phyloP scores from a whole-genome alignment of 2,888 invertebrate species.

The Drosophila helvetica region DNA sequence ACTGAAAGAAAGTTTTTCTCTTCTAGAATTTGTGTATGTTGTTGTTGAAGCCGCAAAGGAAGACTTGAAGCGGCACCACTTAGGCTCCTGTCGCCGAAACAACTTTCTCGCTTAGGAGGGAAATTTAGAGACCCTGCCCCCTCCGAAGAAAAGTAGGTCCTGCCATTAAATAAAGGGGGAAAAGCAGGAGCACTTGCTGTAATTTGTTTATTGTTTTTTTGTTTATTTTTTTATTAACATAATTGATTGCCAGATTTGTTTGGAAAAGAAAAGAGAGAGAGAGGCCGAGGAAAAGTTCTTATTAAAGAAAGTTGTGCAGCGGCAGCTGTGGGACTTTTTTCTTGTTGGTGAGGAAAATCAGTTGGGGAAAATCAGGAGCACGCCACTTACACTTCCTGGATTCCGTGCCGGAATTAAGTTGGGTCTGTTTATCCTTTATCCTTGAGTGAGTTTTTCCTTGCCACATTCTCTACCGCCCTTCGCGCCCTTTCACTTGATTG shows the following conservation, averaged over 20 bases:
- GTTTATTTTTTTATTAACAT: slow-evolving; percentile 71
- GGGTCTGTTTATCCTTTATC: slow-evolving; percentile 61
- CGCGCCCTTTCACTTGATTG: slow-evolving; percentile 58
- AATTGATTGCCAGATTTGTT: slow-evolving; percentile 64
- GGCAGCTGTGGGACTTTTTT: slow-evolving; percentile 40
- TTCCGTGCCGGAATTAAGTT: slow-evolving; percentile 47
- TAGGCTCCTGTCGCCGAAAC: slow-evolving; percentile 44
- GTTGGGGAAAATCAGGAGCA: slow-evolving; percentile 48
- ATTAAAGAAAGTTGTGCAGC: slow-evolving; percentile 60
- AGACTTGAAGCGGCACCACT: slow-evolving; percentile 64
- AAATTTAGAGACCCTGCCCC: slow-evolving; percentile 44
- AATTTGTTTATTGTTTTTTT: slow-evolving; percentile 65
- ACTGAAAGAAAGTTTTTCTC: slow-evolving; percentile 52
- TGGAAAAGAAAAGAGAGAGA: slow-evolving; percentile 2
- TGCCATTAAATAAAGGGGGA: slow-evolving; percentile 47
- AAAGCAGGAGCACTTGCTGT: not conserved
- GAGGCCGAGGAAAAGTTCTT: slow-evolving; percentile 23
- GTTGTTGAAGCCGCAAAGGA: slow-evolving; percentile 50
- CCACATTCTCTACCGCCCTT: not conserved
- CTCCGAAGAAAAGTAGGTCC: slow-evolving; percentile 34
- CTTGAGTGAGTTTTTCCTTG: slow-evolving; percentile 10
- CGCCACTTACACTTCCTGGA: slow-evolving; percentile 41
- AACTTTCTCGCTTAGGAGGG: slow-evolving; percentile 64
- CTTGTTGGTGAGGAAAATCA: slow-evolving; percentile 50
- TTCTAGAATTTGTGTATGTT: slow-evolving; percentile 63